Percentiles rank a stretch among this genome's conserved stretches.
phyloP scores from a whole-genome alignment of 2,888 invertebrate genomes.

The Dolichomitus sp. region DNA sequence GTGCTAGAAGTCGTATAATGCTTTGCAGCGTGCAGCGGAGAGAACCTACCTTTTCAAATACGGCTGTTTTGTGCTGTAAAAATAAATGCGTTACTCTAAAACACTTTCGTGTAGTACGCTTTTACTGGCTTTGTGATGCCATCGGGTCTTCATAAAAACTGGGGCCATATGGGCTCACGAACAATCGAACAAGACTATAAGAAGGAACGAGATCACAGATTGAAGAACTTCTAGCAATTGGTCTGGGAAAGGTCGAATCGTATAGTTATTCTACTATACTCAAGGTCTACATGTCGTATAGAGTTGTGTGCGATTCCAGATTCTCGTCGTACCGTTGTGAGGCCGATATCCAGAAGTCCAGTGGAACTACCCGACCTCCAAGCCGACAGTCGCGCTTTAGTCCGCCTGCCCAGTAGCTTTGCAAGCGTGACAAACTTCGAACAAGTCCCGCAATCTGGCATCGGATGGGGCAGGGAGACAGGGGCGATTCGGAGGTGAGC shows the following conservation, averaged over 20 bases:
- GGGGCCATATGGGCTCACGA: background rate
- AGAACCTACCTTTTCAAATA: background rate
- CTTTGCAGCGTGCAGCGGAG: background rate
- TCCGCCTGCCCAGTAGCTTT: slow-evolving; percentile 30
- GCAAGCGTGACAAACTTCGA: slow-evolving; percentile 79
- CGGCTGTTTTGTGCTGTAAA: background rate
- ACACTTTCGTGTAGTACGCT: background rate
- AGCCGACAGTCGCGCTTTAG: slow-evolving; percentile 29
- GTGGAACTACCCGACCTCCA: slow-evolving; percentile 31
- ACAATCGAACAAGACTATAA: slow-evolving; percentile 15
- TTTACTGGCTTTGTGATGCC: background rate
- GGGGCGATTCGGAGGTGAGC: slow-evolving; percentile 32
- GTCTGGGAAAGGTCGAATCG: slow-evolving; percentile 12
- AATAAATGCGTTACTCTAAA: background rate
- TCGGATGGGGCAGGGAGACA: slow-evolving; percentile 74
- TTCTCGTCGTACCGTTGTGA: slow-evolving; percentile 11
- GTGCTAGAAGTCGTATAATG: slow-evolving; percentile 9
- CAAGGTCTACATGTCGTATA: background rate
- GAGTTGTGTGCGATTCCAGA: slow-evolving; percentile 30
- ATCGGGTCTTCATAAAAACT: background rate
- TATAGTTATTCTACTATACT: slow-evolving; percentile 19
- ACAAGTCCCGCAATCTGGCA: slow-evolving; percentile 83
- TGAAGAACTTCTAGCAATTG: slow-evolving; percentile 35
- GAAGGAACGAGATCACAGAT: slow-evolving; percentile 22
- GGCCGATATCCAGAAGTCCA: slow-evolving; percentile 34